Base-by-base conservation (phyloP, 2,888 invertebrate species). In the Lasioglossum calceatum region DNA sequence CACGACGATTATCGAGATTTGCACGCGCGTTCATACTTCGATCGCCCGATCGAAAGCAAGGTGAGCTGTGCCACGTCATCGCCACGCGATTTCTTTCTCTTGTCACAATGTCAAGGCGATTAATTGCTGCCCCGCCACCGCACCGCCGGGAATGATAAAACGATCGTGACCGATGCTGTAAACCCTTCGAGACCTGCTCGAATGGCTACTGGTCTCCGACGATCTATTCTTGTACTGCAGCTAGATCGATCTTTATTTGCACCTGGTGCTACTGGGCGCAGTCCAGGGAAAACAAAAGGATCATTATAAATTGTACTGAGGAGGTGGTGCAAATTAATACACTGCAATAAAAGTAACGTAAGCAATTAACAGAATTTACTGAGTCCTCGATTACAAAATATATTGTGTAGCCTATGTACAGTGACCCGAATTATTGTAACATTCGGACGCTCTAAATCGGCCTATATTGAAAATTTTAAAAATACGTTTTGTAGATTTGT, bases 101-200 rank as follows among this genome's bases (percentile, higher is more conserved):
- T 79, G 73, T 64, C 74, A 44, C 89, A 90, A 90, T 88, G 89
- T 88, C 89, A 90, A 90, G 89, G 89, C 79, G 79, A 79, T 54
- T 82, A 79, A 87, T 84, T 80, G 85, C 58, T 16, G 4, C 19
- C 36, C 64, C 36, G 8, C 67, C 64, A 16, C 61, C 27, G 58
- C 12, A 27, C n/a, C 27, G 7, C 5, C 19, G 7, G 8, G 36
- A 67, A 36, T 67, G 67, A 67, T 67, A 36, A 67, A 67, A 32
- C 36, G 67, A 67, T 67, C 16, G 19, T 2, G 36, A 67, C 27
- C 14, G 64, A 64, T 5, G 7, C 64, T 16, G 14, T 19, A 16
- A 32, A 19, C 36, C 32, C 36, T 32, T 27, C 27, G 14, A 27
- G 61, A 61, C 5, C 14, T 16, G 16, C 27, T 61, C 14, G 4